Base-by-base conservation (phyloP, 2,888 invertebrate genomes). In the Thalpophila matura region DNA sequence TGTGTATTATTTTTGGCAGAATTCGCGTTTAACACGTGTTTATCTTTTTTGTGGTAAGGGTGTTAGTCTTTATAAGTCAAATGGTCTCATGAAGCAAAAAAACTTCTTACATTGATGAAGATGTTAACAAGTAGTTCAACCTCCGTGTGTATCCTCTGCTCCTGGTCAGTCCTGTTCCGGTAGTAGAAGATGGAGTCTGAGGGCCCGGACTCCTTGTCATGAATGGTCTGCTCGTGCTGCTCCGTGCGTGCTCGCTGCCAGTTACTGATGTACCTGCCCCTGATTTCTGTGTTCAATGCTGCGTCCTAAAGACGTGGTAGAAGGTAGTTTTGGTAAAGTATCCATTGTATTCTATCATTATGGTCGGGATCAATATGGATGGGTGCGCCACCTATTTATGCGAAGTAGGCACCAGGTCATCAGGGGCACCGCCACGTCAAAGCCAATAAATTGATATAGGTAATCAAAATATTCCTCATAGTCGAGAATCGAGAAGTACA, bases 161-260 rank as follows among this genome's bases (percentile, higher is more conserved):
- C 94, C 38, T 90, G 82, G 20, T 93, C 92, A 2, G 77, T 58
- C 50, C 87, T 84, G 35, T 74, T 78, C 47, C 91, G 90, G 70
- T 80, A 91, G 50, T 83, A 84, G 51, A 88, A 86, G 27, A 91
- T 87, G 10, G 63, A 49, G 1, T 74, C 50, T 0, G 83, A 75
- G 4, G 86, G 83, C 0, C 55, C 58, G 0, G 60, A 20, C 68
- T 94, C 93, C 4, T 54, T 74, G 16, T 87, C 81, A 1, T 50
- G 35, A 26, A 93, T 92, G 0, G 57, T 63, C 35, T 86, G 84
- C 0, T 60, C 4, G 40, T 93, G 86, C 57, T 94, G 94, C 55
- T 94, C 94, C 0, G 88, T 80, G 7, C 94, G 90, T 1, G 93
- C 87, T 2, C 57, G 60, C 64, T 94, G 88, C 94, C 94, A 94